Percentiles rank a stretch among this genome's conserved stretches.
These are phyloP conservation scores for Sicus ferrugineus DNA, from an alignment of 2,888 invertebrate species.

Conservation along the genomic window DNA sequence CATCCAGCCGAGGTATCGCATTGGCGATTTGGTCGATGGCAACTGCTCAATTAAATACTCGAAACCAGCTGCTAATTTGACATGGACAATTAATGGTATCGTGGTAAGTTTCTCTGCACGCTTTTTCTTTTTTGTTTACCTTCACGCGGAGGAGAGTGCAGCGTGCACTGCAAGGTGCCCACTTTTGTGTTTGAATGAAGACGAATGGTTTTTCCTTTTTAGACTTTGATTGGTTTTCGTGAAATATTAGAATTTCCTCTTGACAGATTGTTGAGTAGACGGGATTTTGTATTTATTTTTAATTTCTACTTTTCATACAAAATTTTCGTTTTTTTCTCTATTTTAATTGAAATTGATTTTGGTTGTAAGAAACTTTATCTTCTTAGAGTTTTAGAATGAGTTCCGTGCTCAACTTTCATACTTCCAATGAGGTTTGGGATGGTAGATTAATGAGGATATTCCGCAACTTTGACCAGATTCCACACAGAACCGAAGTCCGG, in stretches of 20 bases:
- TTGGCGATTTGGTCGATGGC: conserved; percentile 67
- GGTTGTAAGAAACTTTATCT: too few species aligned
- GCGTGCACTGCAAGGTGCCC: background rate
- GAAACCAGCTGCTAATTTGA: conserved; percentile 69
- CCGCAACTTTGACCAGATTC: too few species aligned
- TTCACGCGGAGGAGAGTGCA: background rate
- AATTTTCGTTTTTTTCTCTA: too few species aligned
- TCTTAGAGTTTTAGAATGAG: too few species aligned
- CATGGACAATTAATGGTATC: conserved; percentile 69
- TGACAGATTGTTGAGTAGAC: background rate
- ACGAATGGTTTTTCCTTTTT: conserved; percentile 32
- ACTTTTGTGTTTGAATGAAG: conserved; percentile 27
- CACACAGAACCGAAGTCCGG: too few species aligned
- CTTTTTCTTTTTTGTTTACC: conserved; percentile 28
- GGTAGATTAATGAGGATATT: too few species aligned
- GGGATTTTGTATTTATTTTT: too few species aligned
- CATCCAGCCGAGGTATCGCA: conserved; percentile 67
- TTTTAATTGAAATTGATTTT: too few species aligned
- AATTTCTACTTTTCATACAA: too few species aligned
- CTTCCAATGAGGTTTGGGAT: too few species aligned
- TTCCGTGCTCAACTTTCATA: too few species aligned
- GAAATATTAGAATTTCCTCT: conserved; percentile 13
- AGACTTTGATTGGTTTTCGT: conserved; percentile 34
- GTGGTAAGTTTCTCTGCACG: conserved; percentile 59
- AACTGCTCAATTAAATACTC: conserved; percentile 69